Base-by-base conservation (phyloP, 1,140 invertebrate species). In the Dendrolimus punctatus region DNA sequence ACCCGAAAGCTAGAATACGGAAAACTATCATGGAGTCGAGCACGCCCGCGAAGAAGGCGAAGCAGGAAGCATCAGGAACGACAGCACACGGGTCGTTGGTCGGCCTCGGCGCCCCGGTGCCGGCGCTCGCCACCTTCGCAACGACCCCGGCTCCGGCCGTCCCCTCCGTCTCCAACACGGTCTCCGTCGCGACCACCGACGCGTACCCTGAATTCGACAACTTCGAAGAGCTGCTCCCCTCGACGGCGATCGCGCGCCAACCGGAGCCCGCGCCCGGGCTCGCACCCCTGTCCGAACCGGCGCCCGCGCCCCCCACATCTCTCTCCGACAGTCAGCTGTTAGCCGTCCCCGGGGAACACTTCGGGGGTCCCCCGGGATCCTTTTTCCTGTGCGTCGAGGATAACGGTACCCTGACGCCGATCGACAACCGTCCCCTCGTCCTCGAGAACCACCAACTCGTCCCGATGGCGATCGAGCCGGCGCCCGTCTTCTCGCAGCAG, bases 351-450 rank as follows among this genome's bases (percentile, higher is more conserved):
- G 89, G 90, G 58, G 91, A 92, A 68, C 90, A 89, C 62, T 89
- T 90, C 43, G 91, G 92, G 46, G 91, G 91, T 0, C 89, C 90
- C 6, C 81, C 88, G 0, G 89, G 91, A 46, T 90, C 90, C 0
- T 93, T 77, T 84, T 92, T 81, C 62, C 90, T 74, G 68, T 93
- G 57, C 39, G 85, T 92, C 2, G 91, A 93, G 71, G 91, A 93
- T 57, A 90, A 92, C 53, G 92, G 93, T 43, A 91, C 91, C 51
- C 89, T 92, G 40, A 91, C 90, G 43, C 90, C 92, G 6, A 84
- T 94, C 5, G 92, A 94, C 71, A 93, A 93, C 56, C 91, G 92
- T 56, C 88, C 91, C 0, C 73, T 93, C 4, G 87, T 90, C 51
- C 64, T 90, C 51, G 88, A 90, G 53, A 87, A 89, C 60, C 89